A percentile compares a stretch with the other conserved stretches of the same genome.
phyloP scores from a whole-genome alignment of 2,888 invertebrate species.

The Heterodera filipjevi region DNA sequence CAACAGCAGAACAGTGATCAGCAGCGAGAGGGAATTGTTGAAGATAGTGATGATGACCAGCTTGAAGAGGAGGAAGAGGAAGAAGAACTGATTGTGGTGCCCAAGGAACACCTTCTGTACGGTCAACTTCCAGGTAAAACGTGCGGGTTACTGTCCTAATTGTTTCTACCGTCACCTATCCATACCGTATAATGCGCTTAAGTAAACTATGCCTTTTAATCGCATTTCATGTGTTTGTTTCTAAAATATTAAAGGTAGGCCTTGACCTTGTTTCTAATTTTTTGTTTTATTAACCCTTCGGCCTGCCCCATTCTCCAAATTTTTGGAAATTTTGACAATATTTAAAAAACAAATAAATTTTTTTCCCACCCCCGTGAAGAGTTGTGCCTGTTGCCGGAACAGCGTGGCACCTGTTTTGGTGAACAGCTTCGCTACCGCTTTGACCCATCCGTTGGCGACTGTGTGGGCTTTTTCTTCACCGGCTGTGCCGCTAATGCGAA shows the following conservation, averaged over 20 bases:
- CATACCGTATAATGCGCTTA: too few relatives aligned
- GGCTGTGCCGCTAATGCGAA: constrained; percentile 90
- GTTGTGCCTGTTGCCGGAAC: constrained; percentile 57
- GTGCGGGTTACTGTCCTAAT: not conserved
- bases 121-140: constrained; percentile 22
- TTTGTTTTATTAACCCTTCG: not conserved
- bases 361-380: constrained; percentile 36
- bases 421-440: constrained; percentile 68
- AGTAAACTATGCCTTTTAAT: too few relatives aligned
- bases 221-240: too few relatives aligned
- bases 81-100: constrained; percentile 12
- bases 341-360: not conserved
- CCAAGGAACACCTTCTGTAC: constrained; percentile 14
- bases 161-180: too few relatives aligned
- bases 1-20: not conserved
- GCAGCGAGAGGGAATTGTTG: constrained; percentile 15
- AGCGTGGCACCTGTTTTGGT: constrained; percentile 59
- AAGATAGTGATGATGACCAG: constrained; percentile 26
- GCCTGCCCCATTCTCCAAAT: not conserved
- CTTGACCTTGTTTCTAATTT: too few relatives aligned
- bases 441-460: constrained; percentile 73
- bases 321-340: not conserved
- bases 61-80: constrained; percentile 29
- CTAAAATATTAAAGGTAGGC: too few relatives aligned
- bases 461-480: constrained; percentile 80